Evolutionary conservation across 2,113 vertebrate species (phyloP).

Genomic region (Brachirus orientalis): DNA sequence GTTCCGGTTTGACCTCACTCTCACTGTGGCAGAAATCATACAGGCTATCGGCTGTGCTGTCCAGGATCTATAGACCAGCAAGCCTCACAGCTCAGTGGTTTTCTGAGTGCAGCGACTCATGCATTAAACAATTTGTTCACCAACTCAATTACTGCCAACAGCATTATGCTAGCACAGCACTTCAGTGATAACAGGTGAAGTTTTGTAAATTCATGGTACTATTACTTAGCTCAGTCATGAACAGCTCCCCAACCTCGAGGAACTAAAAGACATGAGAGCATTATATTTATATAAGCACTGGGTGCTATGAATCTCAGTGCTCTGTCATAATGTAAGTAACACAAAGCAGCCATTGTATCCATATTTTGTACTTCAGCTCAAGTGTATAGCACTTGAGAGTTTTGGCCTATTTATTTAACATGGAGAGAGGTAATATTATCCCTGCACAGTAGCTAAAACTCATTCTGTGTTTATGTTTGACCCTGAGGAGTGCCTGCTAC

Average conservation of each 20-base stretch:
- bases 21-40: background rate
- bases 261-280: slow-evolving; percentile 11
- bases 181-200: slow-evolving; percentile 18
- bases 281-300: slow-evolving; percentile 9
- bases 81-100: slow-evolving; percentile 28
- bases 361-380: slow-evolving; percentile 25
- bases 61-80: slow-evolving; percentile 6
- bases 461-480: slow-evolving; percentile 59
- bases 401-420: slow-evolving; percentile 54
- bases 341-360: background rate
- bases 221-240: slow-evolving; percentile 24
- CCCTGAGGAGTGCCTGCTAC: slow-evolving; percentile 41
- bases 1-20: background rate
- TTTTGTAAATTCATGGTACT: slow-evolving; percentile 37
- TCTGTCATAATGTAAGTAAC: slow-evolving; percentile 15
- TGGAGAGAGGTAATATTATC: slow-evolving; percentile 51
- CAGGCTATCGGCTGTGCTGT: slow-evolving; percentile 1
- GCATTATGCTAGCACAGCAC: slow-evolving; percentile 37
- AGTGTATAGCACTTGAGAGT: slow-evolving; percentile 27
- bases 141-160: slow-evolving; percentile 34
- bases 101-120: slow-evolving; percentile 32
- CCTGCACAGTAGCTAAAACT: slow-evolving; percentile 55
- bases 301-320: slow-evolving; percentile 23
- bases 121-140: slow-evolving; percentile 52
- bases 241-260: background rate